phyloP scores from a whole-genome alignment of 2,113 vertebrate genomes.

The Atlantisia rogersi region DNA sequence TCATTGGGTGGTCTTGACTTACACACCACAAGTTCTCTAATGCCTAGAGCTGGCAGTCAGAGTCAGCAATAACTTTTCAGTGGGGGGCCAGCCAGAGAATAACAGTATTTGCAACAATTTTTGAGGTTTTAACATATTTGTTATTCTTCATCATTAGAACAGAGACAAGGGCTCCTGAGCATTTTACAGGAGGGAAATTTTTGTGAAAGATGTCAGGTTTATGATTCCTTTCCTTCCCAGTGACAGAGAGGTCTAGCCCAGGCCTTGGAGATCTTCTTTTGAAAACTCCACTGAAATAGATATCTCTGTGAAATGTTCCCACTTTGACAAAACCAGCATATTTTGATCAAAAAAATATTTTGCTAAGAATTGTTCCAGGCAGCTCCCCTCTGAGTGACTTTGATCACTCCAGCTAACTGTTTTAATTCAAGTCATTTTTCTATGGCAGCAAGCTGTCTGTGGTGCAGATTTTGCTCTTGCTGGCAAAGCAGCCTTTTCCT shows the following conservation, averaged over 20 bases:
- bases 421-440: neutral
- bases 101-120: neutral
- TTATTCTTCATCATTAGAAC: neutral
- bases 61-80: neutral
- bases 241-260: neutral
- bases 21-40: neutral
- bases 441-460: neutral
- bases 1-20: neutral
- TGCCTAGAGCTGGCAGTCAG: neutral
- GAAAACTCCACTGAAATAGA: neutral
- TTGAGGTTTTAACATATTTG: neutral
- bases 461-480: neutral
- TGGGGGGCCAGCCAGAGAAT: neutral
- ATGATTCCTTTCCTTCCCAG: neutral
- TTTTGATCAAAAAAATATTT: slow-evolving; percentile 32
- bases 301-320: neutral
- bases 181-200: neutral
- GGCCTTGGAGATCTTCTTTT: neutral
- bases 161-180: neutral
- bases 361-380: slow-evolving; percentile 3
- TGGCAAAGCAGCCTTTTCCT: neutral
- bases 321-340: neutral
- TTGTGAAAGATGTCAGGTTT: neutral
- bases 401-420: neutral
- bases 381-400: neutral